A percentile compares a stretch with the other conserved stretches of the same genome.
Evolutionary conservation across 35 echinoderm and acorn worm species (phyloP).

Genomic region (Apostichopus californicus): DNA sequence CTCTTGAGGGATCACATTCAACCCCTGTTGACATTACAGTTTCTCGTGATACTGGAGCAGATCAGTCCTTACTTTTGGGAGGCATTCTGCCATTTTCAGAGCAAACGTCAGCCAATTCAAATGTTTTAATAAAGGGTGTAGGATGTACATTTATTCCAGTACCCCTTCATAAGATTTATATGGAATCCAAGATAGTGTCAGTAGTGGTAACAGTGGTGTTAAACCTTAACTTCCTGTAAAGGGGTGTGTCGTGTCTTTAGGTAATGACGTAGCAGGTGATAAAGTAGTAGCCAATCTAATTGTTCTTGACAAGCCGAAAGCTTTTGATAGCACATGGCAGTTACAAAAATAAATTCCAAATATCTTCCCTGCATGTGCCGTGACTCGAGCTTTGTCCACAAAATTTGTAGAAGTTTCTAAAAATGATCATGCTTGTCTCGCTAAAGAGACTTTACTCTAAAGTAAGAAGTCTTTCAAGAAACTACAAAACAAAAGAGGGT

Average conservation of each 20-base stretch:
- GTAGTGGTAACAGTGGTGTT: not conserved
- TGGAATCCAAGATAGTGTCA: not conserved
- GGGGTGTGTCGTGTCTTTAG: not conserved
- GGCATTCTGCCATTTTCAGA: not conserved
- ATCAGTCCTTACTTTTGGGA: not conserved
- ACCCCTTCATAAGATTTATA: not conserved
- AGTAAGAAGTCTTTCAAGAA: not conserved
- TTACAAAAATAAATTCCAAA: not conserved
- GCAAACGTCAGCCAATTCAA: not conserved
- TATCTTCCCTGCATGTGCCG: not conserved
- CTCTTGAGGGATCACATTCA: too few relatives aligned
- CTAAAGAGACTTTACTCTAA: not conserved
- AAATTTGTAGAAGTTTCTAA: not conserved
- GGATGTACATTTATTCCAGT: not conserved
- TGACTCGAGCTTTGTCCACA: not conserved
- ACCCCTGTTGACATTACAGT: too few relatives aligned
- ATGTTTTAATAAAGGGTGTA: not conserved
- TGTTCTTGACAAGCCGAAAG: not conserved
- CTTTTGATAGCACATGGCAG: not conserved
- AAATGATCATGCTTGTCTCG: not conserved
- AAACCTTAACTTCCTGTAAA: not conserved
- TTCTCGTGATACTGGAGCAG: not conserved
- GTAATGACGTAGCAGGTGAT: not conserved
- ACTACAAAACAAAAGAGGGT: not conserved
- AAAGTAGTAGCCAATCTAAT: not conserved